Evolutionary conservation across 2,113 vertebrate species (phyloP).

Genomic region (Heliornis fulica): DNA sequence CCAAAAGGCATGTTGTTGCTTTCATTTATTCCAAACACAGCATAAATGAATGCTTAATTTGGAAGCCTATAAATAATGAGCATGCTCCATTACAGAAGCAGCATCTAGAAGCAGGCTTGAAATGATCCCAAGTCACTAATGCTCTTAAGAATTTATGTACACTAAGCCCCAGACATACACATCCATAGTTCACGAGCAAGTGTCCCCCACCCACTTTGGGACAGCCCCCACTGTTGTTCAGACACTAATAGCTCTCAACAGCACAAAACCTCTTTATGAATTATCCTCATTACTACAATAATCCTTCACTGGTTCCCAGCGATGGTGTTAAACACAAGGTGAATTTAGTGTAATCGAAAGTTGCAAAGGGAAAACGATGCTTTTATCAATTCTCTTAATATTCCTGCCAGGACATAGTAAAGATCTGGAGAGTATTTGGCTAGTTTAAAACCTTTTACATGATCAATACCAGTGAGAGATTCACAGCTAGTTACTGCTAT

Average conservation of each 20-base stretch:
- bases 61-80: slow-evolving; percentile 64
- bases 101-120: slow-evolving; percentile 47
- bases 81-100: slow-evolving; percentile 46
- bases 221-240: background rate
- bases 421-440: background rate
- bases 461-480: background rate
- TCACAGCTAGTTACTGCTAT: background rate
- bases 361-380: background rate
- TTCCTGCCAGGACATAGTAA: background rate
- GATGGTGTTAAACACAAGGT: background rate
- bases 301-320: background rate
- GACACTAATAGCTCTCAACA: background rate
- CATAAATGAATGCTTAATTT: slow-evolving; percentile 74
- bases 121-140: slow-evolving; percentile 13
- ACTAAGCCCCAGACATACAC: background rate
- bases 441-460: background rate
- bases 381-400: background rate
- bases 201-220: background rate
- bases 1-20: slow-evolving; percentile 68
- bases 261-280: background rate
- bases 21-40: slow-evolving; percentile 69
- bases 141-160: slow-evolving; percentile 27
- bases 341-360: background rate
- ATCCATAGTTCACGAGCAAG: background rate
- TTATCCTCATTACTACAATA: background rate